Evolutionary conservation across 2,113 vertebrate species (phyloP), one percentile per base, ranked within the genome.

Genomic region (Mastomys natalensis): DNA sequence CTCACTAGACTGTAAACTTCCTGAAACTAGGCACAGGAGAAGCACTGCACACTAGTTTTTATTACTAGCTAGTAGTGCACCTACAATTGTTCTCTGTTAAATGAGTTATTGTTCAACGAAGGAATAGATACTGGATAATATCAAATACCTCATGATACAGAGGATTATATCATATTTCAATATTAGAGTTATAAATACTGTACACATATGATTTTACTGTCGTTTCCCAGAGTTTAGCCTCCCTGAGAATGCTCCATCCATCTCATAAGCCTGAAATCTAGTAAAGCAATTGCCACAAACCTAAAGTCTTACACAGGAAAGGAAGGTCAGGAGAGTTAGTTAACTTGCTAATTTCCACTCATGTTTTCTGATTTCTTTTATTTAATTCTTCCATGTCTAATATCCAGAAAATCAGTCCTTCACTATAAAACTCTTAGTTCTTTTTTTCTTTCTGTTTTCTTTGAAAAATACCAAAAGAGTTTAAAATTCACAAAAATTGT

Each of bases 391-490:
- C 48, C 16, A 45, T 80, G 9, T 87, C 34, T 66, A 19, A 12
- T 86, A 78, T 16, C 64, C 73, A 89, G 40, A 58, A 86, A 60
- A 45, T 37, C 15, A 51, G 19, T 11, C 3, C n/a, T 7, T 89
- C 7, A 73, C 13, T 87, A 31, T 21, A 89, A 89, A 89, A 66
- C 77, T 51, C 19, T 89, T 45, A 6, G 2, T 89, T 72, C 3
- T 34, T 85, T 58, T 85, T n/a, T 73, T 68, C 19, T 73, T 60
- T 86, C 12, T 62, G 58, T 72, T 72, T 93, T 93, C 66, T 53
- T 91, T 94, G 77, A 92, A 93, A 96, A 90, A 88, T 37, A 64
- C 0, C 24, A 21, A 88, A 90, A 53, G 5, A 82, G 10, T 58
- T 40, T 66, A n/a, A 80, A 66, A 73, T 3, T 80, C 62, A 78